These are phyloP conservation scores for Porites rus DNA, from an alignment of 92 coral and sea anemone species.

Conservation along the genomic window DNA sequence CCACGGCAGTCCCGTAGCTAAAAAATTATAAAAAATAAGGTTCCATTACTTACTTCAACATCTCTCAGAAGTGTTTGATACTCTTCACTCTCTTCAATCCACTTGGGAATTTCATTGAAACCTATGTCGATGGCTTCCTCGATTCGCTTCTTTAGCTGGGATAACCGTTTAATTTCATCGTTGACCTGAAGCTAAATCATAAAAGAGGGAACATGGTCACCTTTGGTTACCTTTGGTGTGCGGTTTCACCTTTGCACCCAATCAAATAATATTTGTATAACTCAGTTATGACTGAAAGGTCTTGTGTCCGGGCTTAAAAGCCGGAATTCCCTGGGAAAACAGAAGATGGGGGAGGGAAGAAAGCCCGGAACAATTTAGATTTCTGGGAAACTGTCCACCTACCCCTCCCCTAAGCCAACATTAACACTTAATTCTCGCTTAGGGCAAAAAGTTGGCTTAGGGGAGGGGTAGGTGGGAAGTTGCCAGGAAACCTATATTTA, in stretches of 20 bases:
- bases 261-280: too few relatives aligned
- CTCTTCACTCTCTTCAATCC: conserved; percentile 87
- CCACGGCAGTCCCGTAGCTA: too few relatives aligned
- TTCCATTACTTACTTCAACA: conserved; percentile 58
- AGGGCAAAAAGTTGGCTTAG: too few relatives aligned
- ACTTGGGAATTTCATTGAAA: conserved; percentile 86
- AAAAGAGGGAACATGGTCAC: not conserved
- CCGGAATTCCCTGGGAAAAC: not conserved
- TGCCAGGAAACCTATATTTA: too few relatives aligned
- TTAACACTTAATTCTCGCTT: too few relatives aligned
- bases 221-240: not conserved
- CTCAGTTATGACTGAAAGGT: not conserved
- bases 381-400: too few relatives aligned
- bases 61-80: conserved; percentile 86
- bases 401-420: too few relatives aligned
- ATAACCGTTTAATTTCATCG: conserved; percentile 84
- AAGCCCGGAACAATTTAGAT: too few relatives aligned
- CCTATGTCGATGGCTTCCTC: conserved; percentile 92
- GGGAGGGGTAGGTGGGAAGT: too few relatives aligned
- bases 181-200: conserved; percentile 76
- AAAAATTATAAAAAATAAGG: too few relatives aligned
- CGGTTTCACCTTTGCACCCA: not conserved
- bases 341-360: not conserved
- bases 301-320: too few relatives aligned
- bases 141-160: conserved; percentile 82